Evolutionary conservation across 1,140 invertebrate species (phyloP).

Genomic region (Nephotettix cincticeps): DNA sequence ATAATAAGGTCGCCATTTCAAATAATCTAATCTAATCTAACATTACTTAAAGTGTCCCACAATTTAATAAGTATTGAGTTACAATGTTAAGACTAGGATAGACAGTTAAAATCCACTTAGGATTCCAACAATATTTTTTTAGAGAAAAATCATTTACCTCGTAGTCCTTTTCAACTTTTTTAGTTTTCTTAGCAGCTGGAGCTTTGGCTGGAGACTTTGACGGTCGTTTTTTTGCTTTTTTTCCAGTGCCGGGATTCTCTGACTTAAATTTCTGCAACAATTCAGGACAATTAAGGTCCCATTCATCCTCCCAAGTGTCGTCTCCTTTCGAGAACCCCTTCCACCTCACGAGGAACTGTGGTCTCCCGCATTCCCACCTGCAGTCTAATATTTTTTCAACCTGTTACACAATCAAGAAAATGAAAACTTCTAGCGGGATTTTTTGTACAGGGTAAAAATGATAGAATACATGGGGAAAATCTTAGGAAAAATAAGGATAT

Average conservation of each 20-base stretch:
- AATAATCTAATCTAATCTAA: too few species aligned
- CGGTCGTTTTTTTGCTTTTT: not conserved
- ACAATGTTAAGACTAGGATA: too few species aligned
- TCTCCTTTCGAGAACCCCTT: constrained; percentile 65
- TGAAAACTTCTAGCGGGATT: too few species aligned
- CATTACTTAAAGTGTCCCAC: too few species aligned
- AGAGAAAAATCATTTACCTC: not conserved
- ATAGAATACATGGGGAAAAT: too few species aligned
- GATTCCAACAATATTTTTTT: too few species aligned
- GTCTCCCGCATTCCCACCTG: constrained; percentile 61
- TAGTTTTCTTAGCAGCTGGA: not conserved
- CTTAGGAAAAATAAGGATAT: too few species aligned
- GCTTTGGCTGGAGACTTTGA: not conserved
- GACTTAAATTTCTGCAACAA: constrained; percentile 64
- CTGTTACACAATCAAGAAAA: constrained; percentile 42
- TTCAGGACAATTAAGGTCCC: constrained; percentile 65
- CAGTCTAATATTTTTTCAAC: constrained; percentile 75
- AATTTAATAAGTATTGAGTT: too few species aligned
- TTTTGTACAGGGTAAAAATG: too few species aligned
- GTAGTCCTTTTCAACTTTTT: not conserved
- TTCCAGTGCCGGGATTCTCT: not conserved
- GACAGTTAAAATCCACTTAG: too few species aligned
- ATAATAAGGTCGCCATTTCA: too few species aligned
- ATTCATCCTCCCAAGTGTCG: constrained; percentile 75
- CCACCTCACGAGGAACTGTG: constrained; percentile 76